A percentile compares a stretch with the other conserved stretches of the same genome.
Evolutionary conservation across 2,888 invertebrate species (phyloP).

Genomic region (Oxystoma pomonae): DNA sequence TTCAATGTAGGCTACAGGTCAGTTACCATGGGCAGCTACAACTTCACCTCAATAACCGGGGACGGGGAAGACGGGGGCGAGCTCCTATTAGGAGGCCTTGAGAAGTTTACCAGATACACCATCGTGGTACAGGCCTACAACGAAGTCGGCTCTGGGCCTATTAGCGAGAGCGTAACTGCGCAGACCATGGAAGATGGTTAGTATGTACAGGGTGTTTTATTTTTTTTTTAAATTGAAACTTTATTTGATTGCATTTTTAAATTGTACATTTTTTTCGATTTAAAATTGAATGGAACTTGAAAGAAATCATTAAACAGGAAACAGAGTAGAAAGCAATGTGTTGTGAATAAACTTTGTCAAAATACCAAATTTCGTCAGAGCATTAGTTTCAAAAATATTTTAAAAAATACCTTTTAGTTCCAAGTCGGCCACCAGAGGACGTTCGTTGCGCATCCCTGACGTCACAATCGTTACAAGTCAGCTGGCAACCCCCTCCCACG

Average conservation of each 20-base stretch:
- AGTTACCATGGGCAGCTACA: slow-evolving; percentile 55
- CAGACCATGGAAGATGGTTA: slow-evolving; percentile 73
- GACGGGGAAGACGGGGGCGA: slow-evolving; percentile 69
- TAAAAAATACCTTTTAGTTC: no score
- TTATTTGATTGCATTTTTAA: no score
- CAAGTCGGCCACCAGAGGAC: slow-evolving; percentile 73
- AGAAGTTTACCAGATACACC: slow-evolving; percentile 64
- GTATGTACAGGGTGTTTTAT: no score
- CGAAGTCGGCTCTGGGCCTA: slow-evolving; percentile 68
- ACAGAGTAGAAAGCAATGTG: no score
- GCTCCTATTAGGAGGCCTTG: slow-evolving; percentile 58
- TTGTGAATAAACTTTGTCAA: no score
- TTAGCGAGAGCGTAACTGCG: slow-evolving; percentile 62
- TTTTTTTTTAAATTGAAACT: no score
- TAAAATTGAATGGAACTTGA: no score
- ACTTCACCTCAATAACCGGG: slow-evolving; percentile 64
- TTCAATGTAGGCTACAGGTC: slow-evolving; percentile 68
- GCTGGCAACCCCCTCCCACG: slow-evolving; percentile 75
- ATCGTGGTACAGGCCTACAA: slow-evolving; percentile 71
- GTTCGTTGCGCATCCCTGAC: slow-evolving; percentile 70
- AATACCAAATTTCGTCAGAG: no score
- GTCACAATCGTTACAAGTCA: slow-evolving; percentile 72
- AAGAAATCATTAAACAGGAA: no score
- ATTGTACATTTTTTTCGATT: no score
- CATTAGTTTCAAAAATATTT: no score